Evolutionary conservation across 2,888 invertebrate genomes (phyloP), one percentile per base, ranked within the genome.

Genomic region (Sarcophaga carnaria): DNA sequence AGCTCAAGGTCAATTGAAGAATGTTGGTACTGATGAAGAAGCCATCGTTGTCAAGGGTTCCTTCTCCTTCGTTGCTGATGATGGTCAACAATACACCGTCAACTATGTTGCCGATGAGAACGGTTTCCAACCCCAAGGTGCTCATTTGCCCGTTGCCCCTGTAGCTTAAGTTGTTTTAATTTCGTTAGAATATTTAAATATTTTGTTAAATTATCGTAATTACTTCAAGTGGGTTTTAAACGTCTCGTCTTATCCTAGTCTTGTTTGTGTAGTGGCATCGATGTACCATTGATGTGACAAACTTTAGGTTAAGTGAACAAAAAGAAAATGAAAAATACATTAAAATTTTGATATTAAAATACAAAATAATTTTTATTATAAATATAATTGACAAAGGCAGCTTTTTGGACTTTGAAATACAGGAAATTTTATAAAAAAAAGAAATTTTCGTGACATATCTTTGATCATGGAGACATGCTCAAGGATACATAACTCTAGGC

Each of bases 1-100:
- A 27, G 94, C 94, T 90, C 89, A 93, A 72, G 95, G 94, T 4
- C 92, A 94, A 85, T 89, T 95, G 64, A 94, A 93, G 87, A 95
- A 95, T 88, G 91, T 92, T 2, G 95, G 94, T 2, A 89, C 93
- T 20, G 94, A 95, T 66, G 92, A 94, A 71, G 94, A 94, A 88
- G 92, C 93, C 25, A 91, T 95, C n/a, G 89, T 92, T 4, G 93
- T 95, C 22, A 91, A 89, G 63, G 95, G 95, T 62, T 92, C 93
- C 6, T 94, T 93, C 92, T 91, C 93, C 6, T 94, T 94, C 94
- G 92, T 94, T 0, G 95, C 93, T 37, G 94, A 94, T 66, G 95
- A 95, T 89, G 95, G 95, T 14, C 93, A 94, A 22, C 92, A 92
- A 0, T 95, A 95, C 91, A 94, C 94, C 3, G 95, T 96, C 85